Base-by-base conservation (phyloP, 2,113 vertebrate species). In the Hemichromis elongatus region DNA sequence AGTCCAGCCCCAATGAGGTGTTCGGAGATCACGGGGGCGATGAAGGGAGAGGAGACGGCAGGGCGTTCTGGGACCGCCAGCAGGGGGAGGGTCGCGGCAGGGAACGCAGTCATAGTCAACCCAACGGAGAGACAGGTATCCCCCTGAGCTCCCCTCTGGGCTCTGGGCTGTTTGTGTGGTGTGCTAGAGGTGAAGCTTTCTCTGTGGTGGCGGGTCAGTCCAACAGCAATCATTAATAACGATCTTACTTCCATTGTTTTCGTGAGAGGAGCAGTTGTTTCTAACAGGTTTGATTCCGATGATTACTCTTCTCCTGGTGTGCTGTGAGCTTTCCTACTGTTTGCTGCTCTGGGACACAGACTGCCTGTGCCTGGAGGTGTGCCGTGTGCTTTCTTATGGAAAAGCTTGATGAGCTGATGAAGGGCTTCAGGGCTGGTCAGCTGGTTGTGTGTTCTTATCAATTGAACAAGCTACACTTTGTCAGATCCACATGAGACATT, bases 91-190 rank as follows among this genome's bases (percentile, higher is more conserved):
- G 77, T 88, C 86, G 57, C 10, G 37, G 79, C 61, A 91, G 88
- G 70, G 90, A 91, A 28, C 88, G 54, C 83, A 84, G 30, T 89
- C 86, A 86, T 57, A 86, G 89, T 61, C 90, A 47, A 37, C 79
- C 79, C 81, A 91, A 45, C 70, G 88, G 6, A 55, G 94, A 96
- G 54, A 81, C 97, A 99, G 98, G 98, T 99, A 99, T 96, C 94
- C 52, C 66, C 80, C 84, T 30, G 84, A 87, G 83, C 75, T 82
- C 33, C 54, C 77, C 53, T 77, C 78, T 50, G 79, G 82, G 86
- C 80, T 63, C 83, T 66, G 68, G 82, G 79, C 70, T 18, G 81
- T 35, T 73, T 87, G 86, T 94, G 93, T 93, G 92, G 84, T 86
- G 89, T 90, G 88, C 80, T 83, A 59, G 63, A 59, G 13, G 6